Evolutionary conservation across 2,888 invertebrate species (phyloP).

Genomic region (Orgyia antiqua): DNA sequence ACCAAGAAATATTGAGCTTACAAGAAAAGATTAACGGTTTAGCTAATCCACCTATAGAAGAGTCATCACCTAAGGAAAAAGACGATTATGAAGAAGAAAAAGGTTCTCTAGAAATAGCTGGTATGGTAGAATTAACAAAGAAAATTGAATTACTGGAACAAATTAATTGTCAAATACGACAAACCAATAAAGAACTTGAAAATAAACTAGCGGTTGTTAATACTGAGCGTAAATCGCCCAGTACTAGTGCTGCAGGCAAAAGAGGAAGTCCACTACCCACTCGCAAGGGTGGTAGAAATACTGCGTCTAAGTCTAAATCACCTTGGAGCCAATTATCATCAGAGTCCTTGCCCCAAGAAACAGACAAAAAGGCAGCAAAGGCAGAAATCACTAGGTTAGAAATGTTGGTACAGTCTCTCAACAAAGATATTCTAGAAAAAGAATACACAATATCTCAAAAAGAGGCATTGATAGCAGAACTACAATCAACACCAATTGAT

Average conservation of each 20-base stretch:
- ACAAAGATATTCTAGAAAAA: slow-evolving; percentile 69
- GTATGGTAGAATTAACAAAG: slow-evolving; percentile 62
- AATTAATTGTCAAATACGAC: slow-evolving; percentile 71
- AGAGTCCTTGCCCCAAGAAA: slow-evolving; percentile 54
- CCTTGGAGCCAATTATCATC: slow-evolving; percentile 66
- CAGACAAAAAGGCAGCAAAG: slow-evolving; percentile 56
- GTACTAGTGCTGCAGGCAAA: slow-evolving; percentile 43
- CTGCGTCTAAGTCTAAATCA: slow-evolving; percentile 61
- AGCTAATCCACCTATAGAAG: slow-evolving; percentile 23
- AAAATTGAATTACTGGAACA: slow-evolving; percentile 74
- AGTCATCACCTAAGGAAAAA: slow-evolving; percentile 34
- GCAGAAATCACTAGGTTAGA: slow-evolving; percentile 55
- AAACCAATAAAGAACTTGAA: slow-evolving; percentile 74
- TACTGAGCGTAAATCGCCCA: slow-evolving; percentile 42
- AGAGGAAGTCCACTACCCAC: slow-evolving; percentile 59
- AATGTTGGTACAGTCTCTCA: slow-evolving; percentile 60
- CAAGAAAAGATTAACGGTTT: slow-evolving; percentile 47
- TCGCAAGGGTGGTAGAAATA: slow-evolving; percentile 60
- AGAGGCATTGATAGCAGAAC: slow-evolving; percentile 59
- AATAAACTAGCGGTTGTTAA: slow-evolving; percentile 56
- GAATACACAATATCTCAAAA: slow-evolving; percentile 63
- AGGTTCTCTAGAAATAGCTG: slow-evolving; percentile 67
- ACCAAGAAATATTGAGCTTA: slow-evolving; percentile 57
- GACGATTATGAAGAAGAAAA: slow-evolving; percentile 77
- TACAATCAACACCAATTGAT: slow-evolving; percentile 33